Evolutionary conservation across 2,797 vertebrate species (phyloP), one percentile per base, ranked within the genome.

Genomic region (Acipenser ruthenus): DNA sequence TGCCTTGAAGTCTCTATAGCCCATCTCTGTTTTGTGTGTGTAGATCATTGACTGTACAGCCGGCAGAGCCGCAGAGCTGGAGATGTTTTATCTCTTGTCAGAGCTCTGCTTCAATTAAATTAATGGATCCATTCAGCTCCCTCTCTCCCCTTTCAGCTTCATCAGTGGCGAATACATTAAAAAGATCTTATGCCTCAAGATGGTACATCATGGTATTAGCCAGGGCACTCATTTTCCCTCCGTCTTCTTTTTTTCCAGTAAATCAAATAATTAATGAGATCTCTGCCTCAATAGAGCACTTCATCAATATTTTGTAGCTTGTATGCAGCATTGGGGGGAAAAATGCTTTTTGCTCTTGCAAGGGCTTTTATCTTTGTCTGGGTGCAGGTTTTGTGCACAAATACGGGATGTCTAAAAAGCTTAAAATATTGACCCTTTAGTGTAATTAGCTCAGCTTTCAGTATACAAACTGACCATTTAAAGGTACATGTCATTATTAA

Each of bases 11-110:
- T 93, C 88, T 87, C 80, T 86, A 82, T 82, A 80, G 84, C 90
- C 83, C 78, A 71, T 75, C 75, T 80, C 79, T 75, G 78, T 72
- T 72, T 73, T 86, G 89, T 90, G 83, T 90, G 88, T 89, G 87
- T 85, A 88, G 88, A 90, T 94, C 90, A 90, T 86, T 80, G 92
- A 90, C 93, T 96, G 92, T 94, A 84, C 87, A 79, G 84, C 82
- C 88, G 93, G 91, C 92, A 93, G 94, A 94, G 94, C 94, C 90
- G 87, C 88, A 86, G 90, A 72, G 86, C 80, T 88, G 80, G 86
- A 90, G 89, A 94, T 93, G 93, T 95, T 99, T 96, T 95, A 95
- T 96, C 93, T 96, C 91, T 93, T 94, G 94, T 93, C 92, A 88
- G 88, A 88, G 91, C 91, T 92, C 23, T 75, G 83, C 93, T 95